Evolutionary conservation across 2,797 vertebrate genomes (phyloP).

Genomic region (Poeciliopsis gracilis): DNA sequence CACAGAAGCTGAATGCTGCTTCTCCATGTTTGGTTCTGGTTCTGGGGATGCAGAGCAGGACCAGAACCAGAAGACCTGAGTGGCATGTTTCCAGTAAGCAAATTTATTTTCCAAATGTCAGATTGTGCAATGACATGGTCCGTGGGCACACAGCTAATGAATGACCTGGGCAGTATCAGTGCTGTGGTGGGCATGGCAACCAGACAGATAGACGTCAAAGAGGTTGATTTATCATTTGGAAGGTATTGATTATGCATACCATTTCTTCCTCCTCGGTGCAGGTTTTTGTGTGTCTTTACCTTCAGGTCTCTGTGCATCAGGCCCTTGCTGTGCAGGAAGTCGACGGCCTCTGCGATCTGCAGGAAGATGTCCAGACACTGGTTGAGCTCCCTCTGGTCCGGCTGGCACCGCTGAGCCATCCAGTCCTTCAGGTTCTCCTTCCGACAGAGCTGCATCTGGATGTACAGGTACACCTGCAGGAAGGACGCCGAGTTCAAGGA

Average conservation of each 20-base stretch:
- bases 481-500: neutral
- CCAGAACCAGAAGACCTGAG: too few species aligned
- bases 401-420: constrained; percentile 88
- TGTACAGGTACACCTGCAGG: constrained; percentile 92
- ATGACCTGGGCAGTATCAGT: too few species aligned
- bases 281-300: constrained; percentile 73
- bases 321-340: constrained; percentile 95
- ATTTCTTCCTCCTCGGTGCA: neutral
- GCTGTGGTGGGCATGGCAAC: too few species aligned
- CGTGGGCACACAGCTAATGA: too few species aligned
- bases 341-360: constrained; percentile 96
- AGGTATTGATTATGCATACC: neutral
- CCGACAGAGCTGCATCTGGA: constrained; percentile 98
- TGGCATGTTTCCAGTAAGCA: too few species aligned
- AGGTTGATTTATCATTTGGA: too few species aligned
- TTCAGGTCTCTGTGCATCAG: constrained; percentile 99
- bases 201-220: too few species aligned
- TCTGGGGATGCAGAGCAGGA: too few species aligned
- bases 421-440: constrained; percentile 99
- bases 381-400: constrained; percentile 88
- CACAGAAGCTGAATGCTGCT: too few species aligned
- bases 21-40: too few species aligned
- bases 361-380: constrained; percentile 94
- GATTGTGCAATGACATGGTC: too few species aligned
- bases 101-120: too few species aligned